Evolutionary conservation across 2,888 invertebrate species (phyloP).

Genomic region (Drosophila percnosoma): DNA sequence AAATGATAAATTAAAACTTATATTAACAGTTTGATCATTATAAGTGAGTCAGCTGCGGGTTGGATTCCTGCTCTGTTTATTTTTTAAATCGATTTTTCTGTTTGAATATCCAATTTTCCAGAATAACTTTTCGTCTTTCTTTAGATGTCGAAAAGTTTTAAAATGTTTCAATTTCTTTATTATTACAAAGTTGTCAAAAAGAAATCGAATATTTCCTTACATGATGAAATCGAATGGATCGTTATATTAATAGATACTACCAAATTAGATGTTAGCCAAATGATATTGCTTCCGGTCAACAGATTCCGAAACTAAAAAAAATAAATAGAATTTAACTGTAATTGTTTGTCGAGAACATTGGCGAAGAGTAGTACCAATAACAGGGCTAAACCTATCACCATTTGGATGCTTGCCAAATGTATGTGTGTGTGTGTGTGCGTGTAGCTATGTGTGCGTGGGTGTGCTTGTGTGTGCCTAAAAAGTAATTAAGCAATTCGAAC

Average conservation of each 20-base stretch:
- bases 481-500: slow-evolving; percentile 77
- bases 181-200: not conserved
- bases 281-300: slow-evolving; percentile 9
- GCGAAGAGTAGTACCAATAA: slow-evolving; percentile 18
- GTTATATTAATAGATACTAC: not conserved
- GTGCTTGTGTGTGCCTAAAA: slow-evolving; percentile 43
- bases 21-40: not conserved
- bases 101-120: not conserved
- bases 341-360: slow-evolving; percentile 25
- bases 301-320: not conserved
- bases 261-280: slow-evolving; percentile 3
- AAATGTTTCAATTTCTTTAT: not conserved
- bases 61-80: not conserved
- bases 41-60: not conserved
- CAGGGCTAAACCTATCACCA: slow-evolving; percentile 30
- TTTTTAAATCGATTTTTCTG: not conserved
- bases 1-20: not conserved
- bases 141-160: not conserved
- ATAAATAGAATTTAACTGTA: slow-evolving; percentile 5
- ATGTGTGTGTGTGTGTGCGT: slow-evolving; percentile 14
- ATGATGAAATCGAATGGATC: slow-evolving; percentile 22
- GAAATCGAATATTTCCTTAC: slow-evolving; percentile 12
- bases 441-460: not conserved
- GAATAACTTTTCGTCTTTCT: not conserved
- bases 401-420: slow-evolving; percentile 55